These are phyloP conservation scores for Papilio polyxenes DNA, from an alignment of 1,140 invertebrate genomes.

Conservation along the genomic window DNA sequence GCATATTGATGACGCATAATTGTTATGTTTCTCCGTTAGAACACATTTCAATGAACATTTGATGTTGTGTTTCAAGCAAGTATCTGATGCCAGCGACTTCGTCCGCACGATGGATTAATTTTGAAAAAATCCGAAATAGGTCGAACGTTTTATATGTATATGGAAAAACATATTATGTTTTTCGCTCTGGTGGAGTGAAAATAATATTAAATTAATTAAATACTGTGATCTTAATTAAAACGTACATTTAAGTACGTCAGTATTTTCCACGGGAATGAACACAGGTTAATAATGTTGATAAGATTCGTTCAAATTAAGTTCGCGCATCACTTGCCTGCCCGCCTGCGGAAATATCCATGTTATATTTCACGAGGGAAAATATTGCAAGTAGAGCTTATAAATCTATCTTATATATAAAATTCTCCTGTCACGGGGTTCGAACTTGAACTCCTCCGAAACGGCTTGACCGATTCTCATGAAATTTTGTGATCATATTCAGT, in stretches of 20 bases:
- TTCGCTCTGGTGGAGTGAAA: background rate
- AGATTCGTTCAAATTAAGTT: constrained; percentile 19
- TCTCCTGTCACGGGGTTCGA: too few species aligned
- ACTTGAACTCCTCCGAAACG: too few species aligned
- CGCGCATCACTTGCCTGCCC: background rate
- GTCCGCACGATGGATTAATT: background rate
- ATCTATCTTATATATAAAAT: too few species aligned
- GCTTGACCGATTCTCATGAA: too few species aligned
- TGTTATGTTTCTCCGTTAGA: constrained; percentile 18
- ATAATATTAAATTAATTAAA: constrained; percentile 13
- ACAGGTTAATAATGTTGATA: constrained; percentile 22
- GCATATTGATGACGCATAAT: constrained; percentile 28
- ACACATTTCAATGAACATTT: background rate
- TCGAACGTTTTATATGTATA: background rate
- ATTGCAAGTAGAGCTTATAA: background rate
- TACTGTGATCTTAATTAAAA: constrained; percentile 11
- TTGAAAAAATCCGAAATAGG: background rate
- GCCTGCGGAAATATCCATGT: too few species aligned
- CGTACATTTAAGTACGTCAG: constrained; percentile 17
- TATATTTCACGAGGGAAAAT: background rate
- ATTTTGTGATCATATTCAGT: too few species aligned
- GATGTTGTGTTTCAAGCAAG: background rate
- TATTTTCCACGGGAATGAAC: constrained; percentile 1
- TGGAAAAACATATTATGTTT: too few species aligned
- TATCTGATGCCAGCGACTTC: background rate